A percentile compares a stretch with the other conserved stretches of the same genome.
phyloP scores from a whole-genome alignment of 2,888 invertebrate species.

The Drosophila prostipennis region DNA sequence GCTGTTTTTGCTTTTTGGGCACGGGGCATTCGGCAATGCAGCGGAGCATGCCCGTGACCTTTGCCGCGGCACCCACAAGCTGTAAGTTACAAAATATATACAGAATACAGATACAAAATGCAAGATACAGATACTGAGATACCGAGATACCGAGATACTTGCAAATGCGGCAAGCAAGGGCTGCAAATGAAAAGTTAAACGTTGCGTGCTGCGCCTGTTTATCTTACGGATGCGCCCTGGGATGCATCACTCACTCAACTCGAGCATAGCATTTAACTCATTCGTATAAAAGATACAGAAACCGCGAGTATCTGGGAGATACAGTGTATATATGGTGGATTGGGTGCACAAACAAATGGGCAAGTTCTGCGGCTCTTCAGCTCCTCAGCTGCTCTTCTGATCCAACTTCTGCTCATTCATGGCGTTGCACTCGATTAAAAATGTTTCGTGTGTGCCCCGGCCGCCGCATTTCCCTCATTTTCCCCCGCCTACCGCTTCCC shows the following conservation, averaged over 20 bases:
- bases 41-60: conserved; percentile 73
- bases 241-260: conserved; percentile 80
- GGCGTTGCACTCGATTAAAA: conserved; percentile 80
- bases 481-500: not conserved
- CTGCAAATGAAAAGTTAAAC: conserved; percentile 79
- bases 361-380: not conserved
- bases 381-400: conserved; percentile 24
- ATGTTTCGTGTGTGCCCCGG: conserved; percentile 62
- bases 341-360: conserved; percentile 37
- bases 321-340: conserved; percentile 4
- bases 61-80: conserved; percentile 42
- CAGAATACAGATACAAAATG: conserved; percentile 1
- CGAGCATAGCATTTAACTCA: conserved; percentile 78
- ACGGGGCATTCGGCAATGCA: conserved; percentile 43
- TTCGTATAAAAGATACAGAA: conserved; percentile 75
- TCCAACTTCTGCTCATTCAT: conserved; percentile 72
- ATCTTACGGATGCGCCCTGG: conserved; percentile 80
- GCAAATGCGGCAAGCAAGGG: conserved; percentile 15
- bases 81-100: not conserved
- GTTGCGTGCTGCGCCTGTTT: conserved; percentile 79
- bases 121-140: conserved; percentile 5
- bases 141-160: not conserved
- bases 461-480: conserved; percentile 7
- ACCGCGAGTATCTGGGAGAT: conserved; percentile 31
- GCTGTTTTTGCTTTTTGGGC: not conserved